Evolutionary conservation across 2,888 invertebrate species (phyloP).

Genomic region (Danaus chrysippus): DNA sequence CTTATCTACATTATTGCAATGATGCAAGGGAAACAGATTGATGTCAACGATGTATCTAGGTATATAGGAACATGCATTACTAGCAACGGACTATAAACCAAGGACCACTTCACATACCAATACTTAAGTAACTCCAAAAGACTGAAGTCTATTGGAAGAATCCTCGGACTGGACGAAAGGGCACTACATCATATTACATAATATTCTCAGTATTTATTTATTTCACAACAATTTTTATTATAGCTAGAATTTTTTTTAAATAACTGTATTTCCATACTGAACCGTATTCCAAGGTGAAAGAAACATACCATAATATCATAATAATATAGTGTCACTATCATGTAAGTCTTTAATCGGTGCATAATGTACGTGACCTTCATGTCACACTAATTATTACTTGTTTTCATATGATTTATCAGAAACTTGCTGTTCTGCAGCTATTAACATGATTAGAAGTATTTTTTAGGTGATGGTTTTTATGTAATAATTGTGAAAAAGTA

Average conservation of each 20-base stretch:
- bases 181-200: conserved; percentile 51
- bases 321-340: conserved; percentile 13
- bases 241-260: not conserved
- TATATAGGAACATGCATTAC: conserved; percentile 13
- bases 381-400: not conserved
- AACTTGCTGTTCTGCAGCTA: no score
- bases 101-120: conserved; percentile 56
- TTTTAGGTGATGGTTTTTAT: no score
- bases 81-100: conserved; percentile 14
- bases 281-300: not conserved
- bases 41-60: no score
- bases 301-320: conserved; percentile 6
- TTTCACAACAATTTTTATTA: no score
- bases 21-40: no score
- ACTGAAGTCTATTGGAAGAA: conserved; percentile 67
- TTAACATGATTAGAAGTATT: no score
- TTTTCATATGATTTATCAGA: no score
- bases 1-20: no score
- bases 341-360: not conserved
- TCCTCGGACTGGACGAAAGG: conserved; percentile 60
- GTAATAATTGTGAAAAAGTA: no score
- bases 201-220: no score
- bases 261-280: not conserved
- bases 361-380: not conserved
- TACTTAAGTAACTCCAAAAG: conserved; percentile 61